Base-by-base conservation (phyloP, 2,113 vertebrate species). In the Caranx ignobilis region DNA sequence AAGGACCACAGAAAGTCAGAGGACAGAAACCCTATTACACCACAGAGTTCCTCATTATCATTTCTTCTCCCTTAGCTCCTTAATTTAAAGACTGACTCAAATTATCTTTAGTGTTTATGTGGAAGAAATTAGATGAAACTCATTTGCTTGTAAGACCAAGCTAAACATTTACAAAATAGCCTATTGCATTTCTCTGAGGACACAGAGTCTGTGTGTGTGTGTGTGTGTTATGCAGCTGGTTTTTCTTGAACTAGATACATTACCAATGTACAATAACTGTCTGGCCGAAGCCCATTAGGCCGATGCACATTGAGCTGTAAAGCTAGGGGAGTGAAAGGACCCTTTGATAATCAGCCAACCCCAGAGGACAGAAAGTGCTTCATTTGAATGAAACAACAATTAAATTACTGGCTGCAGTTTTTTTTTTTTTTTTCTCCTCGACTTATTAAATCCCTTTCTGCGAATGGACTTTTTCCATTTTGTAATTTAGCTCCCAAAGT, bases 301-400 rank as follows among this genome's bases (percentile, higher is more conserved):
- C 6, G 6, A 67, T 37, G 59, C 89, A 71, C 86, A 89, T 18
- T 64, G 70, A 77, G 87, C 71, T 31, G 48, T 81, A 66, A 75
- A 86, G 77, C 62, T 48, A 47, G 71, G 73, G 79, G 74, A 88
- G 50, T 73, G 83, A 87, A 87, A 82, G 75, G 70, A 71, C 60
- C 70, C 76, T 86, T 81, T 85, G 90, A 91, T 84, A 88, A 89
- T 87, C 84, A 86, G 75, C 78, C 88, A 81, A 68, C 73, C 83
- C 85, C 82, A 79, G 85, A 91, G 88, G 90, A 88, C 72, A 77
- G 81, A 65, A 57, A 81, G 71, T 75, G 69, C 85, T 84, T 89
- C 85, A 90, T 93, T 90, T 90, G 84, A 91, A 92, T 86, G 62
- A 91, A 92, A 89, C 86, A 93, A 92, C 88, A 92, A 92, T 93